Conservation (phyloP, 2,113 vertebrate genomes). For the Pardalotus punctatus region DNA sequence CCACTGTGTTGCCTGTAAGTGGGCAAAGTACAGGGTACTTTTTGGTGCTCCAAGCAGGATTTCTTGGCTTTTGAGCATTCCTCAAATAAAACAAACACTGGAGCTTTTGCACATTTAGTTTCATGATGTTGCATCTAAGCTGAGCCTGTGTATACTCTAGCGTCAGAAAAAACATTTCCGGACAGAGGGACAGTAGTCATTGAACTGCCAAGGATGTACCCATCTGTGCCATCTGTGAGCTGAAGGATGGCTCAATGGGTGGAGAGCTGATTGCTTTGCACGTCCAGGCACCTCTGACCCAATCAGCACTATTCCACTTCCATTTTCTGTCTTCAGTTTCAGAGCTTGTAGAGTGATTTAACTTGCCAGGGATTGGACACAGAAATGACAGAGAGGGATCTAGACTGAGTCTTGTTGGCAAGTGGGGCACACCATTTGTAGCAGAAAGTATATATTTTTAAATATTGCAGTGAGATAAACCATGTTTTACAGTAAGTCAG, state of each 20-base stretch:
- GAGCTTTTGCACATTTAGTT: not conserved
- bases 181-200: accelerated
- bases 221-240: not conserved
- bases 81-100: not conserved
- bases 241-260: not conserved
- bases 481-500: not conserved
- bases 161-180: not conserved
- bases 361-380: not conserved
- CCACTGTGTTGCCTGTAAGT: not conserved
- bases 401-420: not conserved
- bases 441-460: not conserved
- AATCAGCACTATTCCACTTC: not conserved
- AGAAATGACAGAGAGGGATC: not conserved
- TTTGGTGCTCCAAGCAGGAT: not conserved
- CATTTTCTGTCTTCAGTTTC: not conserved
- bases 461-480: not conserved
- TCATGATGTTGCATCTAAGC: not conserved
- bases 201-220: not conserved
- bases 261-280: not conserved
- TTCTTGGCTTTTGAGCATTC: not conserved
- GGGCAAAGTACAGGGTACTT: not conserved
- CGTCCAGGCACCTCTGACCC: not conserved
- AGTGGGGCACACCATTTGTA: not conserved
- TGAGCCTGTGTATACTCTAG: not conserved
- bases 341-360: not conserved